Conservation (phyloP, 2,888 invertebrate species). For the Ophonus ardosiacus region DNA sequence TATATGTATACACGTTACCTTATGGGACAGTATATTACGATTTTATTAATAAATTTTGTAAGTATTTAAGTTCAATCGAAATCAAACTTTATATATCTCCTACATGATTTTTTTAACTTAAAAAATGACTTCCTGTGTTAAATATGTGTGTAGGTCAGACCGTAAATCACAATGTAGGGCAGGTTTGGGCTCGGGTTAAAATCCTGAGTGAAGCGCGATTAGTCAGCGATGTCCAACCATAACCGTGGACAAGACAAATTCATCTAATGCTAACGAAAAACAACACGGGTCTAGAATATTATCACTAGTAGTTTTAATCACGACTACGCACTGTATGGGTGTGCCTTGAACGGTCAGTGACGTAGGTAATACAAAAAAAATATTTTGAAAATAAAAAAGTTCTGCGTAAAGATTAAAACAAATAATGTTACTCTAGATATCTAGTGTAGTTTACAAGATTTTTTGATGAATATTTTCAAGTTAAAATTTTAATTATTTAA, state of each 20-base stretch:
- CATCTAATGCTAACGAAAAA: constrained; percentile 52
- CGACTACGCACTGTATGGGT: constrained; percentile 30
- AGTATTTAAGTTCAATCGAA: too few relatives aligned
- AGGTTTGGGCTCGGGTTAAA: constrained; percentile 6
- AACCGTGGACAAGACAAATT: constrained; percentile 49
- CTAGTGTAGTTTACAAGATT: too few relatives aligned
- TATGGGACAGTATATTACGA: too few relatives aligned
- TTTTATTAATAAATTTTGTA: too few relatives aligned
- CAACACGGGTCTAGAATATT: constrained; percentile 40
- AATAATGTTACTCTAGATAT: too few relatives aligned
- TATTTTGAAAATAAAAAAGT: background rate
- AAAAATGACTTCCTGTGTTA: constrained; percentile 14
- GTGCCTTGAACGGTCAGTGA: constrained; percentile 31
- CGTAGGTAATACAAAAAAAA: background rate
- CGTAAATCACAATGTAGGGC: constrained; percentile 23
- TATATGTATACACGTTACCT: too few relatives aligned
- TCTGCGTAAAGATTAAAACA: too few relatives aligned
- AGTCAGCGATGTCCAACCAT: constrained; percentile 46
- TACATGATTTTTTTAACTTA: background rate
- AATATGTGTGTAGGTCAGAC: background rate
- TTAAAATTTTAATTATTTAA: too few relatives aligned
- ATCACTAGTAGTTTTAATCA: constrained; percentile 48
- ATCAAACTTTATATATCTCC: background rate
- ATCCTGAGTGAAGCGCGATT: constrained; percentile 17
- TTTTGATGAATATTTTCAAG: too few relatives aligned